A percentile compares a stretch with the other conserved stretches of the same genome.
Evolutionary conservation across 2,888 invertebrate species (phyloP).

Genomic region (Torymus auratus): DNA sequence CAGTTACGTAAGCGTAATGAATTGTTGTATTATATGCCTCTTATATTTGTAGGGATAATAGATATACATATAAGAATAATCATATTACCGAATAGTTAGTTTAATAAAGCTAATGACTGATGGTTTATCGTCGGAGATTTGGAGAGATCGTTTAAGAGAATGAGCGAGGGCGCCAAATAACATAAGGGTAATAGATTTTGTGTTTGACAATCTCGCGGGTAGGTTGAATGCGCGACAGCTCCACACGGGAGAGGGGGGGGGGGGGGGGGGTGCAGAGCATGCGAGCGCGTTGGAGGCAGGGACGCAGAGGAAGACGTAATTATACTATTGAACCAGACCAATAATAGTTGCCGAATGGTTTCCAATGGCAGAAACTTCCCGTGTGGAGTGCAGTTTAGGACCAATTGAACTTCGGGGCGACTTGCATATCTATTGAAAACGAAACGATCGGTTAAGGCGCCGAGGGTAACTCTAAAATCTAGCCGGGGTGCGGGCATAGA

Average conservation of each 20-base stretch:
- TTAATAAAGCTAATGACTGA: too few relatives aligned
- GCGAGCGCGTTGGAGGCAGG: too few relatives aligned
- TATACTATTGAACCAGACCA: conserved; percentile 70
- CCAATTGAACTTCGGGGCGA: conserved; percentile 70
- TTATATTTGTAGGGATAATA: too few relatives aligned
- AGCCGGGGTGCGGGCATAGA: conserved; percentile 7
- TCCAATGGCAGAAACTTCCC: conserved; percentile 69
- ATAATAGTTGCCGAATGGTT: conserved; percentile 71
- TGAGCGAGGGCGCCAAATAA: neutral
- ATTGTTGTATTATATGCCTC: too few relatives aligned
- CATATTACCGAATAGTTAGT: too few relatives aligned
- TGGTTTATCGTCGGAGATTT: too few relatives aligned
- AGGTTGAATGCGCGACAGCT: conserved; percentile 29
- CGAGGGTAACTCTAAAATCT: conserved; percentile 51
- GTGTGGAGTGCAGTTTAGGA: conserved; percentile 68
- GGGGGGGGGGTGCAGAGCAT: too few relatives aligned
- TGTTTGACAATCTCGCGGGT: conserved; percentile 43
- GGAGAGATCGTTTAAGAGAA: neutral
- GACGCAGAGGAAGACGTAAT: conserved; percentile 63
- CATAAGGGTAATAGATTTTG: conserved; percentile 49
- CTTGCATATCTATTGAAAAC: conserved; percentile 61
- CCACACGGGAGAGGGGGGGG: neutral
- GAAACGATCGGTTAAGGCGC: conserved; percentile 58
- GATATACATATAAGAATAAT: too few relatives aligned
- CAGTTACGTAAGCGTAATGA: too few relatives aligned